These are phyloP conservation scores for Sitobion miscanthi DNA, from an alignment of 1,140 invertebrate species.

Conservation along the genomic window DNA sequence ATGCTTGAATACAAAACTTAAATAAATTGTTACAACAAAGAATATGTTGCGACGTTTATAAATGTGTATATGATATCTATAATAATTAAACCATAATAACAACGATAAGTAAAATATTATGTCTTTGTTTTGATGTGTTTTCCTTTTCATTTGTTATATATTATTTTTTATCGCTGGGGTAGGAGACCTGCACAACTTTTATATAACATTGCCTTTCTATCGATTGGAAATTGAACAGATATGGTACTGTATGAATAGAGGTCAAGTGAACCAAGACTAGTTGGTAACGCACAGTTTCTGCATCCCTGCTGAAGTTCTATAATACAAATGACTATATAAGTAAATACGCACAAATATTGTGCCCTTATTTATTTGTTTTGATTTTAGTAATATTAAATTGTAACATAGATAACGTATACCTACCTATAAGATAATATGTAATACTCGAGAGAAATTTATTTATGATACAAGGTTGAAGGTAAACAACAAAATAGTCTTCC, in stretches of 20 bases:
- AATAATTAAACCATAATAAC: neutral
- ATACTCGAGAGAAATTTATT: constrained; percentile 1
- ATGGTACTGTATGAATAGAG: neutral
- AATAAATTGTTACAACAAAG: neutral
- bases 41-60: neutral
- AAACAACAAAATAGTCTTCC: neutral
- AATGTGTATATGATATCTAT: neutral
- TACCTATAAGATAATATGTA: neutral
- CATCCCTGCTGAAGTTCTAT: neutral
- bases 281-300: neutral
- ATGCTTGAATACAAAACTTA: neutral
- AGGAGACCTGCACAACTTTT: neutral
- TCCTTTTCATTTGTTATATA: neutral
- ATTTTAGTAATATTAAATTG: neutral
- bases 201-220: neutral
- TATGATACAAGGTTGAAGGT: neutral
- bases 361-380: neutral
- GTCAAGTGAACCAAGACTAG: neutral
- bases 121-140: neutral
- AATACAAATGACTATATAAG: neutral
- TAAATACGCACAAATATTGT: neutral
- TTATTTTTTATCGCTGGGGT: neutral
- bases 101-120: neutral
- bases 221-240: neutral
- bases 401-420: neutral